A percentile compares a stretch with the other conserved stretches of the same genome.
These are phyloP conservation scores for Ladona fulva DNA, from an alignment of 1,140 invertebrate species.

Conservation along the genomic window DNA sequence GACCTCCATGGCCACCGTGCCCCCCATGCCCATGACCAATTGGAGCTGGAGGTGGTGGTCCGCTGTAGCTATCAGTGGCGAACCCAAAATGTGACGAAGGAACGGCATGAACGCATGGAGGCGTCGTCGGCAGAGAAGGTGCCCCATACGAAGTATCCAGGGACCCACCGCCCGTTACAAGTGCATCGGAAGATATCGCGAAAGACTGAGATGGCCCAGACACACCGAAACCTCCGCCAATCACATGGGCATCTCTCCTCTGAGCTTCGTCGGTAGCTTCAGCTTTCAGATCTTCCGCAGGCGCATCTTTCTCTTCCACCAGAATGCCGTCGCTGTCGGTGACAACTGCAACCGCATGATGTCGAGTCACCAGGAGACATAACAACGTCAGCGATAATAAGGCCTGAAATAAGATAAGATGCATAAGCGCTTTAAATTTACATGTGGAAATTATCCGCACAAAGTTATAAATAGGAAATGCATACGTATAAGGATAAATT, in stretches of 20 bases:
- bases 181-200: not conserved
- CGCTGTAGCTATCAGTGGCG: not conserved
- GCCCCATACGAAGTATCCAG: not conserved
- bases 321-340: not conserved
- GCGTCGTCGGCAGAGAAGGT: not conserved
- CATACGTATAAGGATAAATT: no score
- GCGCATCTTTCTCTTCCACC: not conserved
- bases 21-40: not conserved
- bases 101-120: not conserved
- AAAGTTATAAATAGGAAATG: no score
- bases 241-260: not conserved
- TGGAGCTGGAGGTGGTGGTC: not conserved
- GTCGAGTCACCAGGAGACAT: not conserved
- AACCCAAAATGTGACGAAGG: not conserved
- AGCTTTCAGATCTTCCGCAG: not conserved
- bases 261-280: not conserved
- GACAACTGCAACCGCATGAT: not conserved
- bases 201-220: not conserved
- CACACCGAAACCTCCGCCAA: not conserved
- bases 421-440: not conserved
- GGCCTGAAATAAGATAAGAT: not conserved
- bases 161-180: not conserved
- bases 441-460: no score
- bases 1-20: not conserved
- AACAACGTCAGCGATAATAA: not conserved